These are phyloP conservation scores for Drosophila sp. DNA, from an alignment of 1,140 invertebrate species.

Conservation along the genomic window DNA sequence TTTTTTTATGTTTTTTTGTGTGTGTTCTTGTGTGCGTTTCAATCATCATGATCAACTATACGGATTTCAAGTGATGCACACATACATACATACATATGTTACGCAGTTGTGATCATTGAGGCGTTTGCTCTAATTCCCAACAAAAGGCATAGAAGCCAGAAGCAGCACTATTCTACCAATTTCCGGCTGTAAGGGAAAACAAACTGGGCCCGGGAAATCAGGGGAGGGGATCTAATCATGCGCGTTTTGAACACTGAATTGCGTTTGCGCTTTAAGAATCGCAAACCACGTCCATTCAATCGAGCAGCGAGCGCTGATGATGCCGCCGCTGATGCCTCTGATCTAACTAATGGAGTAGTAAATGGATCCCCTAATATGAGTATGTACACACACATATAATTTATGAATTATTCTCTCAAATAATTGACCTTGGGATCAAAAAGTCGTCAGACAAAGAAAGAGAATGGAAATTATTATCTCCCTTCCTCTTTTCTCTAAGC, in stretches of 20 bases:
- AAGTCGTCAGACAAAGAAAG: neutral
- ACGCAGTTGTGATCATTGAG: slow-evolving; percentile 57
- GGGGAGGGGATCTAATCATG: slow-evolving; percentile 35
- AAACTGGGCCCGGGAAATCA: neutral
- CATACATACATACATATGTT: slow-evolving; percentile 1
- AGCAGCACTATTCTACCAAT: slow-evolving; percentile 19
- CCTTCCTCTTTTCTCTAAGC: too few species aligned
- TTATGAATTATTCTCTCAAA: slow-evolving; percentile 1
- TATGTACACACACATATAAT: slow-evolving; percentile 10
- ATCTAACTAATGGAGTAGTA: slow-evolving; percentile 25
- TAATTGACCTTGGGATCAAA: slow-evolving; percentile 4
- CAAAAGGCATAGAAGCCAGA: slow-evolving; percentile 10
- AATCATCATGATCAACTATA: slow-evolving; percentile 33
- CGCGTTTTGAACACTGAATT: slow-evolving; percentile 72
- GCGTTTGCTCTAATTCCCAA: slow-evolving; percentile 62
- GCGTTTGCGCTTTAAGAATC: slow-evolving; percentile 78
- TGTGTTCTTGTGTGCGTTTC: slow-evolving; percentile 4
- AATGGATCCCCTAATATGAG: slow-evolving; percentile 8
- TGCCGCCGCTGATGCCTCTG: slow-evolving; percentile 69
- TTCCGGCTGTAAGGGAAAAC: slow-evolving; percentile 21
- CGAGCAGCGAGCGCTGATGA: slow-evolving; percentile 77
- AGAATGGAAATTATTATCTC: neutral
- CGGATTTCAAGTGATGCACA: slow-evolving; percentile 27
- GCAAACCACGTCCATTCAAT: slow-evolving; percentile 75
- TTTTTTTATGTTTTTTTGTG: slow-evolving; percentile 25